Conservation (phyloP, 2,797 vertebrate species). For the Oreochromis grahami region DNA sequence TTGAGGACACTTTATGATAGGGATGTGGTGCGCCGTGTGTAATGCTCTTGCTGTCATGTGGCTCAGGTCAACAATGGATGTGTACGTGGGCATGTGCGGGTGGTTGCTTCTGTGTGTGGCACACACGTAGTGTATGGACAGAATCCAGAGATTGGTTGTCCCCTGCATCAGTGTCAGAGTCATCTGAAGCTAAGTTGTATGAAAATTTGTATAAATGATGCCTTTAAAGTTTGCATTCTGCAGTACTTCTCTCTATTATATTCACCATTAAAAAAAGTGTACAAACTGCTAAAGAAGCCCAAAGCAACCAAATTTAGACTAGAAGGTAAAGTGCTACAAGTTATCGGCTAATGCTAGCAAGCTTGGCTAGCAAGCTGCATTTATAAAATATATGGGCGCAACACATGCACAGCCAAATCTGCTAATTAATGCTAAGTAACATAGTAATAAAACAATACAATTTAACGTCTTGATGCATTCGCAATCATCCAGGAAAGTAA, state of each 20-base stretch:
- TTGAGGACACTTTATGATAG: slow-evolving; percentile 54
- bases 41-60: slow-evolving; percentile 45
- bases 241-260: background rate
- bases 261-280: background rate
- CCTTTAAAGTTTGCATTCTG: background rate
- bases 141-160: slow-evolving; percentile 1
- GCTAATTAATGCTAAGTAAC: background rate
- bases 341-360: background rate
- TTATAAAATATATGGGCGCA: background rate
- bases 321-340: background rate
- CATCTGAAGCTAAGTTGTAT: background rate
- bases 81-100: background rate
- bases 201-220: background rate
- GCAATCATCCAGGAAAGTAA: too few relatives aligned
- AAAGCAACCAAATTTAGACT: background rate
- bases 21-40: slow-evolving; percentile 46
- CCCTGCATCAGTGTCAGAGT: background rate
- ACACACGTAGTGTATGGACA: background rate
- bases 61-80: slow-evolving; percentile 5
- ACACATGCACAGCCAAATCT: background rate
- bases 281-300: too few relatives aligned
- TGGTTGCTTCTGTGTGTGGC: slow-evolving; percentile 14
- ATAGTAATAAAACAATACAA: background rate
- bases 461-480: too few relatives aligned
- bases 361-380: background rate